phyloP scores from a whole-genome alignment of 1,140 invertebrate species.

The Macrotrachela quadricornifera region DNA sequence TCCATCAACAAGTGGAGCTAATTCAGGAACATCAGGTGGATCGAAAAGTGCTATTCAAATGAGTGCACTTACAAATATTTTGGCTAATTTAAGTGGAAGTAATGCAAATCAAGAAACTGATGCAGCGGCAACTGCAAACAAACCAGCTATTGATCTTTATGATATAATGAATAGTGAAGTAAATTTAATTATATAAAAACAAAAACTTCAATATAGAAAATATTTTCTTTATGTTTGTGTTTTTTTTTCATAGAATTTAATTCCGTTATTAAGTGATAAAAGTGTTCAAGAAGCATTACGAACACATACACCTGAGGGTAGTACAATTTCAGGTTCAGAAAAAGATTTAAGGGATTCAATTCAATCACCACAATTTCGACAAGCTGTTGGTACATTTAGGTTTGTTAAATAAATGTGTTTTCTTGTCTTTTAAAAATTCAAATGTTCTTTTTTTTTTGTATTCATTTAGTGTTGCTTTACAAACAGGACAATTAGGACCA shows the following conservation, averaged over 20 bases:
- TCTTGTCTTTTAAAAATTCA: neutral
- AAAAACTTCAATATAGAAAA: no score
- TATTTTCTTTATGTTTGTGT: no score
- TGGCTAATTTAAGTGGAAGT: neutral
- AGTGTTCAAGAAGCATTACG: neutral
- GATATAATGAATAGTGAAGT: no score
- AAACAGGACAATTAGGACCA: conserved; percentile 5
- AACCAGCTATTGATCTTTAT: no score
- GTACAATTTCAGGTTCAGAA: conserved; percentile 4
- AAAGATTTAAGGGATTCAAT: conserved; percentile 1
- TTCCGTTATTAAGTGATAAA: conserved; percentile 4
- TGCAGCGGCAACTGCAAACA: no score
- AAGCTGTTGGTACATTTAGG: neutral
- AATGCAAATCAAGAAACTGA: no score
- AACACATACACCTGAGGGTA: neutral
- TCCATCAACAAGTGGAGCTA: neutral
- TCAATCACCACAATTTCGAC: conserved; percentile 5
- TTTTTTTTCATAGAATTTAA: neutral
- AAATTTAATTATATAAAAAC: no score
- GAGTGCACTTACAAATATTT: conserved; percentile 6
- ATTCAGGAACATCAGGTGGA: neutral
- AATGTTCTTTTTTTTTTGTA: neutral
- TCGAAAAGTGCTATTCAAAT: conserved; percentile 2
- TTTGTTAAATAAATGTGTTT: neutral
- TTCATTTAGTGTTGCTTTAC: conserved; percentile 3